A percentile compares a stretch with the other conserved stretches of the same genome.
Evolutionary conservation across 1,140 invertebrate species (phyloP).

Genomic region (Sycobia sp.): DNA sequence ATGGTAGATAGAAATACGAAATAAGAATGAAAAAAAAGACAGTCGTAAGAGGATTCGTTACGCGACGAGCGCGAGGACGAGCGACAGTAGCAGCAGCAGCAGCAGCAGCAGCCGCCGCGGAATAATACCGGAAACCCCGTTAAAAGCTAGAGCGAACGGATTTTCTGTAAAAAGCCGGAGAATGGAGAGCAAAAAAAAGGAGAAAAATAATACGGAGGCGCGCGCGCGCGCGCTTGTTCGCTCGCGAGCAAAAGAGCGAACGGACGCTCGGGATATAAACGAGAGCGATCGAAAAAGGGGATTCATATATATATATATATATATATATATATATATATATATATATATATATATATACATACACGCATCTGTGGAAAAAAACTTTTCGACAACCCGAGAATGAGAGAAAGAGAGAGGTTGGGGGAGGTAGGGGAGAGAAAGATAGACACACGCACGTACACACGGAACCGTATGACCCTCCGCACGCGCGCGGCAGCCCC

Average conservation of each 20-base stretch:
- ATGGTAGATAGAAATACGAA: no score
- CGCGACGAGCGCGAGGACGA: no score
- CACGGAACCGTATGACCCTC: no score
- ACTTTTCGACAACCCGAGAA: background rate
- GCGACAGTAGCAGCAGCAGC: background rate
- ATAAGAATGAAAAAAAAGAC: conserved; percentile 12
- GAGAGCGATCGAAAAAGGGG: background rate
- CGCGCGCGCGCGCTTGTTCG: background rate
- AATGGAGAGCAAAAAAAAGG: background rate
- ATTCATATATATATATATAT: no score
- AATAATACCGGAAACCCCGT: conserved; percentile 2
- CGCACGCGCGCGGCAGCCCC: no score
- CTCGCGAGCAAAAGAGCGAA: background rate
- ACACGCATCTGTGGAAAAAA: conserved; percentile 20
- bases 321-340: no score
- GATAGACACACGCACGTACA: no score
- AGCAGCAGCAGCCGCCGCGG: no score
- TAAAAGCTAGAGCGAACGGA: background rate
- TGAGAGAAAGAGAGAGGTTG: no score
- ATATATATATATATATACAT: no score
- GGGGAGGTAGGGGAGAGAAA: no score
- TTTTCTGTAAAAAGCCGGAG: conserved; percentile 4
- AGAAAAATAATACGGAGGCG: conserved; percentile 11
- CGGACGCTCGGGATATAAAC: conserved; percentile 7
- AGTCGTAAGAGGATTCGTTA: conserved; percentile 24